Conservation (phyloP, 1,140 invertebrate species). For the Drosophila teissieri region DNA sequence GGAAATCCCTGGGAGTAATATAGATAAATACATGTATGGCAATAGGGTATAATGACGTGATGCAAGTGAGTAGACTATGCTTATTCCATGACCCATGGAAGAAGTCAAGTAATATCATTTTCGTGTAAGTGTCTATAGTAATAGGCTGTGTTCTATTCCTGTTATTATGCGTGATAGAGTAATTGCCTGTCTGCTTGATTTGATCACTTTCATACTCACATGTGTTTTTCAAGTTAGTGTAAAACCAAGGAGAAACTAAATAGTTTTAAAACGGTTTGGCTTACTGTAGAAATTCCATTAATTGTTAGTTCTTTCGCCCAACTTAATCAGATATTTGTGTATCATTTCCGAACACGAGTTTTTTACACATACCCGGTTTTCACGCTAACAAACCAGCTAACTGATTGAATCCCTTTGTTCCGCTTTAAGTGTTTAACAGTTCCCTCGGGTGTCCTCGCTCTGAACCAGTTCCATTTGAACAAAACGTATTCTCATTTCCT, state of each 20-base stretch:
- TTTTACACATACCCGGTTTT: background rate
- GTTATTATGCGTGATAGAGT: background rate
- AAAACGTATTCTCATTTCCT: slow-evolving; percentile 47
- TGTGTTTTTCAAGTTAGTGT: no score
- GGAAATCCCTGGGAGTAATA: slow-evolving; percentile 8
- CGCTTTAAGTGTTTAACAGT: slow-evolving; percentile 37
- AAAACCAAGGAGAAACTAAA: background rate
- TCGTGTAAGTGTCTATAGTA: background rate
- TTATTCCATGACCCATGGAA: background rate
- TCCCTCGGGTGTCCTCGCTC: slow-evolving; percentile 34
- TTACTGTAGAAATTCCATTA: background rate
- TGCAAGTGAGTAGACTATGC: background rate
- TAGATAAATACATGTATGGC: slow-evolving; percentile 8
- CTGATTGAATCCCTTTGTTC: slow-evolving; percentile 37
- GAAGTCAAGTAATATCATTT: background rate
- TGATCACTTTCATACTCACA: background rate
- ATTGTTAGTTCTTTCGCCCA: background rate
- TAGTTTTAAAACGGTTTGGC: no score
- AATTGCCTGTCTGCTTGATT: background rate
- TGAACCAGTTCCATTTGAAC: slow-evolving; percentile 39
- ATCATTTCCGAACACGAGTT: background rate
- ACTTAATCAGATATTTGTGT: slow-evolving; percentile 19
- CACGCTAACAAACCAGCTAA: slow-evolving; percentile 6
- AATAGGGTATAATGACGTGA: slow-evolving; percentile 22
- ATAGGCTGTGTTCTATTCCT: no score